Base-by-base conservation (phyloP, 2,113 vertebrate species). In the Crocuta crocuta region DNA sequence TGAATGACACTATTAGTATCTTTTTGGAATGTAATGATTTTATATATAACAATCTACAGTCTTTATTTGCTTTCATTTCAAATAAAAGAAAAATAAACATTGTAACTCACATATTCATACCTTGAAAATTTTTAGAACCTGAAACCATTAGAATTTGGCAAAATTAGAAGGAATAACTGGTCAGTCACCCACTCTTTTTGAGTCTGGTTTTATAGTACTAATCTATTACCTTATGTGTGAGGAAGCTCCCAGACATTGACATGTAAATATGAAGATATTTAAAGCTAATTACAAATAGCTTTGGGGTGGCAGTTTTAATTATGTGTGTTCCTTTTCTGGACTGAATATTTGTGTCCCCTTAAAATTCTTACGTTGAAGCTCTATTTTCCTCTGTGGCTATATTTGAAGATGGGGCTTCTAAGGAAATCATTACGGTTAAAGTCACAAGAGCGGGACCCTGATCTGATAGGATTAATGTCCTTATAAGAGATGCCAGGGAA, bases 1-100 rank as follows among this genome's bases (percentile, higher is more conserved):
- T 33, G 7, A 70, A 68, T n/a, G 11, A 31, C 58, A 28, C 16
- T 45, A 23, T 88, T 88, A 31, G n/a, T 95, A 35, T 4, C 33
- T 76, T 88, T 70, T 83, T 87, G 33, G 39, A 88, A 95, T 83
- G 26, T 65, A 66, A 33, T 76, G 50, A 28, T 86, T 86, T 55
- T 13, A 79, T 73, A 26, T 73, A 12, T 6, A 45, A 35, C 13
- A 19, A 10, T 50, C n/a, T 45, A 35, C 13, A 19, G 13, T 50
- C n/a, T 95, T 76, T 78, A 13, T 89, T 79, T 91, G 63, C 35
- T 88, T 92, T 92, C 16, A 63, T 89, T 55, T 83, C 50, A 71
- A 95, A 39, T 45, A 7, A 48, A 50, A 78, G 28, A 93, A 73
- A 89, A 53, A n/a, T 78, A 58, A 33, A 61, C 39, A 66, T 24